phyloP scores from a whole-genome alignment of 2,888 invertebrate species.

The Diabrotica balteata region DNA sequence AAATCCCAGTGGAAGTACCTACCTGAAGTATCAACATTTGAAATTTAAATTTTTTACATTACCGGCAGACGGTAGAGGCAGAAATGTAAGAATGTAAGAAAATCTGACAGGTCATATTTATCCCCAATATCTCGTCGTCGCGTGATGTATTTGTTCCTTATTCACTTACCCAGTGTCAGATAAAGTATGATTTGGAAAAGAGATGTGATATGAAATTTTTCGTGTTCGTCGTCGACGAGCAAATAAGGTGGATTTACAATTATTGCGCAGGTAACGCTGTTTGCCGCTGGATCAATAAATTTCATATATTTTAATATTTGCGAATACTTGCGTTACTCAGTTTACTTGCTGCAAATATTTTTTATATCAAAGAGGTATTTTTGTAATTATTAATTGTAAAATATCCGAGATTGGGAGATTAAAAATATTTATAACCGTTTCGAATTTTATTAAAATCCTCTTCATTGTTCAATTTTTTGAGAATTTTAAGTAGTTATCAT shows the following conservation, averaged over 20 bases:
- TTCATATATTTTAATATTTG: too few relatives aligned
- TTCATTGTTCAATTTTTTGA: too few relatives aligned
- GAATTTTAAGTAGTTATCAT: too few relatives aligned
- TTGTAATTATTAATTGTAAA: too few relatives aligned
- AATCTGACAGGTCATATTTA: slow-evolving; percentile 29
- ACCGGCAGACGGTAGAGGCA: slow-evolving; percentile 4
- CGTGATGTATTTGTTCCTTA: slow-evolving; percentile 29
- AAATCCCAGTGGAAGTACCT: slow-evolving; percentile 5
- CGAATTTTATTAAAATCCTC: too few relatives aligned
- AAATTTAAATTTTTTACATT: slow-evolving; percentile 26
- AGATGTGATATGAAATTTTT: slow-evolving; percentile 14
- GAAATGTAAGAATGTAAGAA: slow-evolving; percentile 20
- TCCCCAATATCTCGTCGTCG: slow-evolving; percentile 19
- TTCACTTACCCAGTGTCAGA: slow-evolving; percentile 27
- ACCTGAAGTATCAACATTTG: slow-evolving; percentile 20
- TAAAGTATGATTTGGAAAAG: slow-evolving; percentile 23
- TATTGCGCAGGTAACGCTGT: background rate
- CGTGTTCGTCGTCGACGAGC: slow-evolving; percentile 7
- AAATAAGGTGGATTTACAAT: background rate
- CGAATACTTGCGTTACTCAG: too few relatives aligned
- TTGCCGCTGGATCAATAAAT: background rate
- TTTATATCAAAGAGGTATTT: too few relatives aligned
- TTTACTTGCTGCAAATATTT: too few relatives aligned
- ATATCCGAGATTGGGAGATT: too few relatives aligned
- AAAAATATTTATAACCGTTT: too few relatives aligned